Conservation (phyloP, 2,113 vertebrate genomes). For the Vimba vimba region DNA sequence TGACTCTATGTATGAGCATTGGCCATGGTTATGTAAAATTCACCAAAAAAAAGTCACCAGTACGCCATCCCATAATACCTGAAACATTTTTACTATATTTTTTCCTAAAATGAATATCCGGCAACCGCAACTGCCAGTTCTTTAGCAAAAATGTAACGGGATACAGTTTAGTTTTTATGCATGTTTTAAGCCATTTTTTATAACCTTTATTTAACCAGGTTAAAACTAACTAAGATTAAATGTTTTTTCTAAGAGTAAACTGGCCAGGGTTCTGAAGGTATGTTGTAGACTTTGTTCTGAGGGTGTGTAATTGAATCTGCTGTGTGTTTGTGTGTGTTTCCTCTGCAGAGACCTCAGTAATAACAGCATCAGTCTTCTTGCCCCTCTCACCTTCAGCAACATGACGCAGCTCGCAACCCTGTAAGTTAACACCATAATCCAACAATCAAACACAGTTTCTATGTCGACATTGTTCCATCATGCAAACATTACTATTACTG, state of each 20-base stretch:
- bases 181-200: neutral
- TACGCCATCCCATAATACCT: neutral
- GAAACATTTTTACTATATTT: neutral
- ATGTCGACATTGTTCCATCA: neutral
- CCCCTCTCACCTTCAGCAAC: conserved; percentile 92
- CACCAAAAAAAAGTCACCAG: neutral
- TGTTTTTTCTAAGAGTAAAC: neutral
- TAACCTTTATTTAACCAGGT: neutral
- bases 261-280: neutral
- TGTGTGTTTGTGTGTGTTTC: conserved; percentile 43
- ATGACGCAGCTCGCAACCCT: conserved; percentile 90
- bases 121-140: neutral
- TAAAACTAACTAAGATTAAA: neutral
- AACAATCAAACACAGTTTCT: conserved; percentile 25
- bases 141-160: neutral
- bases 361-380: conserved; percentile 92
- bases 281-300: neutral
- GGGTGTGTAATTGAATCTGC: neutral
- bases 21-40: neutral
- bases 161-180: neutral
- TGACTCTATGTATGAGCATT: neutral
- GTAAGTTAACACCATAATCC: conserved; percentile 83
- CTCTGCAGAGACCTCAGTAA: conserved; percentile 93
- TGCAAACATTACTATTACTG: neutral
- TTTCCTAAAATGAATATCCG: neutral